Percentiles rank a stretch among this genome's conserved stretches.
phyloP scores from a whole-genome alignment of 2,113 vertebrate genomes.

The Empidonax traillii region DNA sequence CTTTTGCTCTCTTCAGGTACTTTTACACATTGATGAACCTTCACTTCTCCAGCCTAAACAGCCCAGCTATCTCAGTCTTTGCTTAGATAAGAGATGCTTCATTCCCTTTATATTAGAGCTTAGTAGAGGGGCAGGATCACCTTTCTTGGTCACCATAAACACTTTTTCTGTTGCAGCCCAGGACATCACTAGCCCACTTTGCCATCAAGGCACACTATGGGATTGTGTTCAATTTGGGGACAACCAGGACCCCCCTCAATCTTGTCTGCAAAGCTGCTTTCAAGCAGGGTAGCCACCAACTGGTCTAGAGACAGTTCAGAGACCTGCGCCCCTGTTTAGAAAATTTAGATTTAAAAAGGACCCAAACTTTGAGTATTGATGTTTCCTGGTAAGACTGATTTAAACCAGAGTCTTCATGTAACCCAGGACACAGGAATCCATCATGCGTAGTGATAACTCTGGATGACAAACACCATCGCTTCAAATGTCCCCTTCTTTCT shows the following conservation, averaged over 20 bases:
- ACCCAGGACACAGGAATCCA: not conserved
- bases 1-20: not conserved
- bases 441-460: fast-evolving
- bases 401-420: not conserved
- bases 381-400: not conserved
- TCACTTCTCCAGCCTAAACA: not conserved
- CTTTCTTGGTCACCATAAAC: not conserved
- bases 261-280: not conserved
- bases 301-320: not conserved
- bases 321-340: not conserved
- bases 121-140: not conserved
- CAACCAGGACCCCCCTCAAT: not conserved
- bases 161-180: not conserved
- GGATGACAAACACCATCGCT: fast-evolving
- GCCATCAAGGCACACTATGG: not conserved
- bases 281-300: not conserved
- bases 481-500: not conserved
- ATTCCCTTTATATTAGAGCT: not conserved
- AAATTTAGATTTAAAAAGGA: not conserved
- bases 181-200: not conserved
- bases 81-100: not conserved
- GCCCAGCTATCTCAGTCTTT: not conserved
- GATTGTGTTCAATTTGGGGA: not conserved
- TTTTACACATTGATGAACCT: not conserved
- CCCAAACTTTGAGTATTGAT: not conserved